Evolutionary conservation across 2,113 vertebrate species (phyloP).

Genomic region (Picathartes gymnocephalus): DNA sequence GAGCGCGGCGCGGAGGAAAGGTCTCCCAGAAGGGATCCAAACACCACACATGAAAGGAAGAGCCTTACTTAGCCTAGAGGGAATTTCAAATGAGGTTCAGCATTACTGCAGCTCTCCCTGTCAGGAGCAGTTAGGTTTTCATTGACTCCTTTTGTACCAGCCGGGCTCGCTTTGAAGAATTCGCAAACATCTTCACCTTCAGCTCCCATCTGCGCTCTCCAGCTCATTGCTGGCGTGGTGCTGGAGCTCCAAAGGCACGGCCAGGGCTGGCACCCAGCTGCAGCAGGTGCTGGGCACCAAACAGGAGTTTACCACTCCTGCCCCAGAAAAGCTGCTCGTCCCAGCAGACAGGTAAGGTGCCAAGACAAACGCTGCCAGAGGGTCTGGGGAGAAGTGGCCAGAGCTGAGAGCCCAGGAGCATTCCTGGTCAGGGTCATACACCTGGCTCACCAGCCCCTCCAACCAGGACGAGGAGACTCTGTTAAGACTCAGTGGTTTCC

Average conservation of each 20-base stretch:
- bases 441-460: not conserved
- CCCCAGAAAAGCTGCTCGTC: not conserved
- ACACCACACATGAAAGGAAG: slow-evolving; percentile 30
- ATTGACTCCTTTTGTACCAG: slow-evolving; percentile 25
- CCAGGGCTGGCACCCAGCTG: not conserved
- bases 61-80: slow-evolving; percentile 53
- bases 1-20: not conserved
- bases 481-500: fast-evolving
- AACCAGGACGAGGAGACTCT: not conserved
- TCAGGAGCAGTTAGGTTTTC: slow-evolving; percentile 26
- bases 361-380: fast-evolving
- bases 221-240: fast-evolving
- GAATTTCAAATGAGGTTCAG: slow-evolving; percentile 63
- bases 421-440: not conserved
- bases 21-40: slow-evolving; percentile 51
- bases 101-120: not conserved
- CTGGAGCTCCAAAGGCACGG: not conserved
- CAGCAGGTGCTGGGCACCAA: not conserved
- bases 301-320: not conserved
- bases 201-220: not conserved
- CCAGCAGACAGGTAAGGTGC: not conserved
- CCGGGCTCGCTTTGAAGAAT: slow-evolving; percentile 9
- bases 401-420: not conserved
- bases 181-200: slow-evolving; percentile 37
- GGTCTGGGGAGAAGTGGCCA: no score